Percentiles rank a stretch among this genome's conserved stretches.
Conservation (phyloP, 2,113 vertebrate species). For the Merops nubicus region DNA sequence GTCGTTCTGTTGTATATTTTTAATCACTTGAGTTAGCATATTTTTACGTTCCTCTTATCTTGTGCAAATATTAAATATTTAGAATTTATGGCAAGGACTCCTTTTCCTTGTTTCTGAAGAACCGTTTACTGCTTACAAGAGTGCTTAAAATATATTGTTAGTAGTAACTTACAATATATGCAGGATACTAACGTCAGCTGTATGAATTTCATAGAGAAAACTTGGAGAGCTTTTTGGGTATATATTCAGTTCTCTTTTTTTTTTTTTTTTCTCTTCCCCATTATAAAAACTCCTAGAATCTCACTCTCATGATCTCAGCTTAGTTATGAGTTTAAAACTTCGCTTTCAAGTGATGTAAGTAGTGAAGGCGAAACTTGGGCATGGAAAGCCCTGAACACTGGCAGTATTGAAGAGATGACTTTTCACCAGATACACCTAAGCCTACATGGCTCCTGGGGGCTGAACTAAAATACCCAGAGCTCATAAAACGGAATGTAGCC, state of each 20-base stretch:
- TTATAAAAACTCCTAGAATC: background rate
- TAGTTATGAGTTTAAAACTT: background rate
- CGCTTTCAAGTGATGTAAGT: background rate
- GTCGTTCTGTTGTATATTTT: background rate
- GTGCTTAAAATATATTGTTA: background rate
- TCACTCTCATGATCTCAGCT: background rate
- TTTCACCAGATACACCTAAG: background rate
- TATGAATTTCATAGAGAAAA: background rate
- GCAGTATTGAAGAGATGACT: background rate
- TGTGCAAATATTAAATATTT: background rate
- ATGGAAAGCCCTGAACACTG: accelerated
- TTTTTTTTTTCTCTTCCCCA: background rate
- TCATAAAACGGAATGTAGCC: background rate
- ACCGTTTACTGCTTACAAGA: background rate
- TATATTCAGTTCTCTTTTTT: background rate
- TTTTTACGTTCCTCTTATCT: background rate
- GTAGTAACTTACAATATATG: background rate
- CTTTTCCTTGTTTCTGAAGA: background rate
- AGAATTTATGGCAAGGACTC: background rate
- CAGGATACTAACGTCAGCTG: background rate
- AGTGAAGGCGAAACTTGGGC: background rate
- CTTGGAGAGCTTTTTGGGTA: accelerated
- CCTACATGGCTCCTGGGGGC: background rate
- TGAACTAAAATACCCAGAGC: background rate
- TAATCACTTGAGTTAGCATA: background rate